Evolutionary conservation across 2,888 invertebrate genomes (phyloP).

Genomic region (Phalangium opilio): DNA sequence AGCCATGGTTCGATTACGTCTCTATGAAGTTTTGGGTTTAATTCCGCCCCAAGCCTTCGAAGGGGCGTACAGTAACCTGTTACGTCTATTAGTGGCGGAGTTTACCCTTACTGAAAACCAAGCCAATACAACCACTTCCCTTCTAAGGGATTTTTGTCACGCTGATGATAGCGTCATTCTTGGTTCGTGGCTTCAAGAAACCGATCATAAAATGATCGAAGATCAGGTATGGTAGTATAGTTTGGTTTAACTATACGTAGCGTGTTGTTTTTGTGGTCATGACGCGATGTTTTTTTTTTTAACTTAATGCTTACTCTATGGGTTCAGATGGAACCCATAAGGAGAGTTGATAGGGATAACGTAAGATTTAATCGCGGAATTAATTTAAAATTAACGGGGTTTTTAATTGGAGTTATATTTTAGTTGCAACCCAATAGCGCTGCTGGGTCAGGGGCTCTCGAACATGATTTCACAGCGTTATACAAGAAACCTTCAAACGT

Average conservation of each 20-base stretch:
- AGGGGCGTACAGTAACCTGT: constrained; percentile 67
- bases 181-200: constrained; percentile 89
- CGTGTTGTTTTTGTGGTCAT: not conserved
- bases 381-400: too few relatives aligned
- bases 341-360: constrained; percentile 62
- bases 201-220: constrained; percentile 89
- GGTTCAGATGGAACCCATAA: constrained; percentile 62
- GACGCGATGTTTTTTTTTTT: too few relatives aligned
- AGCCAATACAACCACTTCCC: constrained; percentile 75
- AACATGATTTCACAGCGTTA: constrained; percentile 87
- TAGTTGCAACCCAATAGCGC: constrained; percentile 89
- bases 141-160: constrained; percentile 64
- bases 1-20: constrained; percentile 76
- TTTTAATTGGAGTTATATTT: too few relatives aligned
- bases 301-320: not conserved
- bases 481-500: constrained; percentile 46
- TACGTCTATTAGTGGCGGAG: constrained; percentile 80
- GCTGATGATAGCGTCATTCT: constrained; percentile 78
- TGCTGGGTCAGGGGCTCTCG: constrained; percentile 86
- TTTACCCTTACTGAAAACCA: constrained; percentile 87
- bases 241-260: constrained; percentile 2
- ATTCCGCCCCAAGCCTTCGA: constrained; percentile 66
- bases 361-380: constrained; percentile 53
- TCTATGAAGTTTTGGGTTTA: constrained; percentile 71
- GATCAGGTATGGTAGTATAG: constrained; percentile 57